Base-by-base conservation (phyloP, 2,888 invertebrate species). In the Apamea epomidion region DNA sequence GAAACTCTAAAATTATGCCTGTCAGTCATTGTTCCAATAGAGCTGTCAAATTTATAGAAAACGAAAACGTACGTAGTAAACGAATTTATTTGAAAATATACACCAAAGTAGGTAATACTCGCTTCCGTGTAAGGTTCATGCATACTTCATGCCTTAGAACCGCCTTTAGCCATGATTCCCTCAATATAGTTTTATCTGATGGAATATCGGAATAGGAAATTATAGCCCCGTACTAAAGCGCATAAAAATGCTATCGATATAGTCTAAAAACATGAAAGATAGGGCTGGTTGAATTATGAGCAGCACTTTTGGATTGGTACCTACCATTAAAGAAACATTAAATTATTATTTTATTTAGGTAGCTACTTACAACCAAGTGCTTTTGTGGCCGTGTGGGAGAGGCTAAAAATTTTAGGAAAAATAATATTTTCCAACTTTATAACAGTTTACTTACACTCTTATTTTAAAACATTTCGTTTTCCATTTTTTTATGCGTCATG, bases 171-270 rank as follows among this genome's bases (percentile, higher is more conserved):
- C 18, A 76, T 74, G 71, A 74, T 87, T 54, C 76, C 85, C 76
- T 87, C 76, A 76, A 85, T 84, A 84, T 64, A 73, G 58, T 74
- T 80, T 87, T 80, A 85, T 85, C 85, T 84, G 85, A 84, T 76
- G 71, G 81, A 80, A 84, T 62, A 85, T 76, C 54, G 48, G 80
- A 84, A 83, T 84, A 76, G 85, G 76, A 85, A 85, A 87, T 87
- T 84, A 71, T 72, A 87, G 65, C 67, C n/a, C 60, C 71, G n/a
- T 62, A 68, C 42, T 65, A 80, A 87, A 87, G 76, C 80, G 74
- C 67, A 76, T 74, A 87, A 80, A 87, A 85, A 79, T 87, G 64
- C 75, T 84, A 74, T 84, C 65, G 45, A 51, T 54, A 78, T 60
- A 68, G 48, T 71, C 71, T 62, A 51, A 74, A 70, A 76, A 54